phyloP scores from a whole-genome alignment of 2,797 vertebrate species.

The Melanotaenia maccullochi region DNA sequence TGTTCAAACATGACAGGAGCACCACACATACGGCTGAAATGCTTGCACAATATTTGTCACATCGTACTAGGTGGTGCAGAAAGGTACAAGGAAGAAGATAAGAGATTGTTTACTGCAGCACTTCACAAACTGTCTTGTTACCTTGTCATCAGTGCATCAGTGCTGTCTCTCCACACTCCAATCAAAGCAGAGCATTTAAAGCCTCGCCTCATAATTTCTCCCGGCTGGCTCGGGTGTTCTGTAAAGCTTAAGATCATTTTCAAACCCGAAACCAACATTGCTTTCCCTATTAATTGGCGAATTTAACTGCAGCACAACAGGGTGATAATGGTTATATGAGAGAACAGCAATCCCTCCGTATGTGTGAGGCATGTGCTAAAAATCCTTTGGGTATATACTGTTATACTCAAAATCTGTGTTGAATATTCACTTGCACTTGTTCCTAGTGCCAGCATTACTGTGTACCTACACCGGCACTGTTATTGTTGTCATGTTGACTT shows the following conservation, averaged over 20 bases:
- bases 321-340: background rate
- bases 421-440: slow-evolving; percentile 52
- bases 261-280: background rate
- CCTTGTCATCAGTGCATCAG: background rate
- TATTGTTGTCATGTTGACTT: slow-evolving; percentile 72
- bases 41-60: slow-evolving; percentile 19
- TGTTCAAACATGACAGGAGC: slow-evolving; percentile 18
- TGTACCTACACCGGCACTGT: slow-evolving; percentile 60
- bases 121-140: slow-evolving; percentile 14
- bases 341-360: slow-evolving; percentile 1
- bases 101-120: slow-evolving; percentile 19
- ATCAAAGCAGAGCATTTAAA: slow-evolving; percentile 1
- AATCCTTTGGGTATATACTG: slow-evolving; percentile 43
- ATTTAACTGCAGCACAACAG: slow-evolving; percentile 15
- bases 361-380: slow-evolving; percentile 31
- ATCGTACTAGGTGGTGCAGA: background rate
- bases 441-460: slow-evolving; percentile 48
- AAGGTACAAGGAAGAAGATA: background rate
- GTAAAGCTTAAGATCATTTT: background rate
- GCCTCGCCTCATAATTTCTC: background rate
- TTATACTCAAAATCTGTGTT: slow-evolving; percentile 45
- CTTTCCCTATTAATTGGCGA: background rate
- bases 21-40: slow-evolving; percentile 2
- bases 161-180: background rate
- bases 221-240: background rate